Percentiles rank a stretch among this genome's conserved stretches.
Evolutionary conservation across 2,113 vertebrate species (phyloP).

Genomic region (Garra rufa): DNA sequence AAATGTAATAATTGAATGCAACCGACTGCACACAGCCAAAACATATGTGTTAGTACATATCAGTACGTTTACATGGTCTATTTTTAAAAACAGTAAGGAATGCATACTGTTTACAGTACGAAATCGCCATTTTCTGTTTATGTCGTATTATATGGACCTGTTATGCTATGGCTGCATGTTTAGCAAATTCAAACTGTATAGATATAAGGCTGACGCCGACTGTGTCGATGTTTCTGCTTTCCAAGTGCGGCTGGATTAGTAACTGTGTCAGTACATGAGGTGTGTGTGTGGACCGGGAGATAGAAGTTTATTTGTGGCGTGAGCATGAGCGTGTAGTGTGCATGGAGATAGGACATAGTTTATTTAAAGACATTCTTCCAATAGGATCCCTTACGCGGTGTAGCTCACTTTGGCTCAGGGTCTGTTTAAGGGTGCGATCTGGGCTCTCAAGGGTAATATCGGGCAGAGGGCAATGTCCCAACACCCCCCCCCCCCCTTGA

Average conservation of each 20-base stretch:
- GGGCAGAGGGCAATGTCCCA: not conserved
- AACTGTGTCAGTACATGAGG: slow-evolving; percentile 44
- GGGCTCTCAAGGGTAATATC: slow-evolving; percentile 8
- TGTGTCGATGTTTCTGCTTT: slow-evolving; percentile 30
- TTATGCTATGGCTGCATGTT: not conserved
- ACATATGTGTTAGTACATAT: not conserved
- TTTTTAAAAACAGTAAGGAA: not conserved
- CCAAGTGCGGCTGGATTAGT: slow-evolving; percentile 59
- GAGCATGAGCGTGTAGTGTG: slow-evolving; percentile 22
- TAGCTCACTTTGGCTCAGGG: slow-evolving; percentile 46
- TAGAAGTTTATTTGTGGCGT: slow-evolving; percentile 54
- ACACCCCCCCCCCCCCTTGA: too few species aligned
- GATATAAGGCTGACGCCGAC: slow-evolving; percentile 3
- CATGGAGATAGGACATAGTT: slow-evolving; percentile 47
- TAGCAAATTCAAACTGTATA: not conserved
- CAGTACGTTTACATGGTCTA: not conserved
- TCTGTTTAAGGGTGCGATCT: slow-evolving; percentile 40
- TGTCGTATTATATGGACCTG: not conserved
- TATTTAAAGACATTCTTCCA: slow-evolving; percentile 57
- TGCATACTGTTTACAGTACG: not conserved
- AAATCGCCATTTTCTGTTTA: not conserved
- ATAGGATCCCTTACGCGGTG: slow-evolving; percentile 45
- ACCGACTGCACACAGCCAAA: not conserved
- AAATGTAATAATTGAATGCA: not conserved
- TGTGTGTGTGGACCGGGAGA: slow-evolving; percentile 33